Evolutionary conservation across 2,797 vertebrate species (phyloP), one percentile per base, ranked within the genome.

Genomic region (Brotula barbata): DNA sequence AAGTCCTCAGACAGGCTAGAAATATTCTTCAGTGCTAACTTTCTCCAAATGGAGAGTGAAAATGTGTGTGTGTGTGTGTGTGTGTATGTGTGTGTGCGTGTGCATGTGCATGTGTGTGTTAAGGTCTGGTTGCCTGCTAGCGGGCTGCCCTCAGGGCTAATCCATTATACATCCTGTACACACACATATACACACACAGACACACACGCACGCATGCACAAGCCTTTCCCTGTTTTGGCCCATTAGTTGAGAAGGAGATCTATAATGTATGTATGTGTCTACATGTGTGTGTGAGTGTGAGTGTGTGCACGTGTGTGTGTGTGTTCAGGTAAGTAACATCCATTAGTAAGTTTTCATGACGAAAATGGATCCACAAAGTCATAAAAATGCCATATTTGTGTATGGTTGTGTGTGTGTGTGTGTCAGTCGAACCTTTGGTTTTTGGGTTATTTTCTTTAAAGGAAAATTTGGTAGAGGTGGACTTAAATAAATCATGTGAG

Each of bases 41-140:
- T 65, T 71, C 69, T 82, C 70, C 71, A 85, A 84, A 82, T 73
- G 75, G 79, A 84, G 75, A 60, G 71, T 80, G 73, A 83, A 84
- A 80, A 71, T 58, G 48, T 69, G 62, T 59, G 59, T 64, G 64
- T 79, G 43, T 58, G 34, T 36, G 34, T 36, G 34, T 36, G 34
- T 36, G 34, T 15, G 37, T 15, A 14, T 15, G 37, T 39, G 4
- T 39, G 37, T 39, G 13, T 39, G 37, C n/a, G 37, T 39, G 37
- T 39, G 37, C n/a, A 14, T 39, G 37, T 15, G 37, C n/a, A 2
- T 39, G 37, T 39, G 37, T 11, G 13, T 39, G 37, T 39, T 15
- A 14, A 39, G 37, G 37, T 39, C 37, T 39, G 37, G 37, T 39
- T 39, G 37, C 37, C 11, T 39, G 37, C 37, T 39, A 15, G 37